Conservation (phyloP, 2,888 invertebrate species). For the Fragum fragum region DNA sequence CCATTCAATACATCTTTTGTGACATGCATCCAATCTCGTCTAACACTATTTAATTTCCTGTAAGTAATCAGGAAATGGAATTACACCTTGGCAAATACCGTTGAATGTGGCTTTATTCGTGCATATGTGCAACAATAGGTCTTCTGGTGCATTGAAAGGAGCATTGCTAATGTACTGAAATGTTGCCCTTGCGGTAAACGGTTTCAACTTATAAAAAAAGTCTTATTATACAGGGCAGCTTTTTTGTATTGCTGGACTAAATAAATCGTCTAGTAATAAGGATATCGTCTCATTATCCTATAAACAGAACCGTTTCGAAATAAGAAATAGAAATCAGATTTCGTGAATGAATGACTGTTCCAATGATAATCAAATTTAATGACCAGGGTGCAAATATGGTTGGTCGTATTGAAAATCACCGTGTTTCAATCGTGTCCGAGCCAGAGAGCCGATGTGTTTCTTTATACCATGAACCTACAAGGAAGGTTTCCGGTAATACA, state of each 20-base stretch:
- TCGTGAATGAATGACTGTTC: not conserved
- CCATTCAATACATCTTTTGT: not conserved
- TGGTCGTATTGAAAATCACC: not conserved
- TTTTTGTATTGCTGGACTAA: too few relatives aligned
- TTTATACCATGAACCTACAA: not conserved
- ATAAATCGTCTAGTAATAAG: not conserved
- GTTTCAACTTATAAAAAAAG: too few relatives aligned
- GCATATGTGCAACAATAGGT: not conserved
- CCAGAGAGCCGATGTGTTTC: not conserved
- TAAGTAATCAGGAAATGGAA: conserved; percentile 7
- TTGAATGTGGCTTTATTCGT: not conserved
- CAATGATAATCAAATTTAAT: not conserved
- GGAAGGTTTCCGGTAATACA: conserved; percentile 11
- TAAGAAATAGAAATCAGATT: too few relatives aligned
- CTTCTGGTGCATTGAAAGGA: not conserved
- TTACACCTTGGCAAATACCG: conserved; percentile 4
- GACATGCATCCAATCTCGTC: conserved; percentile 1
- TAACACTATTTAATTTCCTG: conserved; percentile 20
- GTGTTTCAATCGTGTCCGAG: not conserved
- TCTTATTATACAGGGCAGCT: too few relatives aligned
- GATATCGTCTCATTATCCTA: not conserved
- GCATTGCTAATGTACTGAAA: too few relatives aligned
- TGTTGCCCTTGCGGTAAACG: too few relatives aligned
- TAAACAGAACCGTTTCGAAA: not conserved
- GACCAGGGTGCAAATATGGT: not conserved